These are phyloP conservation scores for Fulmarus glacialis DNA, from an alignment of 2,113 vertebrate genomes.

Conservation along the genomic window DNA sequence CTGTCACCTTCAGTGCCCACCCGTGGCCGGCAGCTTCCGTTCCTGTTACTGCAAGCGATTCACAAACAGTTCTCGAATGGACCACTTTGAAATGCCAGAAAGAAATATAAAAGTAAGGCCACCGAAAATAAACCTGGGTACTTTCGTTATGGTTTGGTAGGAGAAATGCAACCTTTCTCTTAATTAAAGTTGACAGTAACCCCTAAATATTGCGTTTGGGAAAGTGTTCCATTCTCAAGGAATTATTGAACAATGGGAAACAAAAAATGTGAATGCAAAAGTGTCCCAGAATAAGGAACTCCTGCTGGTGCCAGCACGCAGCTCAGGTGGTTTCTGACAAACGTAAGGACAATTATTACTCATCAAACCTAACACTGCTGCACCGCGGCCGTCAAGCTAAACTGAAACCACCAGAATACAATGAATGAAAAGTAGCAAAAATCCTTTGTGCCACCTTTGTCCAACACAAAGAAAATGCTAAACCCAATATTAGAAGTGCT, in stretches of 20 bases:
- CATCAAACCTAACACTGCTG: neutral
- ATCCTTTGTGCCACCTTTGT: neutral
- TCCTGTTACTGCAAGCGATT: neutral
- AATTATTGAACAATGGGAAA: neutral
- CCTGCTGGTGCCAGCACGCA: neutral
- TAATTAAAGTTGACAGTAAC: neutral
- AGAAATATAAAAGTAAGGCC: neutral
- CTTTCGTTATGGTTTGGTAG: neutral
- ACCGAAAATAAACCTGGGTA: neutral
- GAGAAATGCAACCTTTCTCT: neutral
- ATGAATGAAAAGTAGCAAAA: neutral
- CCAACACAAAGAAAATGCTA: neutral
- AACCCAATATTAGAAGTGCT: neutral
- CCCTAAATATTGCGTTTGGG: neutral
- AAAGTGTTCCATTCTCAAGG: neutral
- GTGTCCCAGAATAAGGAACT: neutral
- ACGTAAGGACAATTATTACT: neutral
- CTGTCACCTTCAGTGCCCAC: neutral
- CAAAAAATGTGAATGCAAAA: neutral
- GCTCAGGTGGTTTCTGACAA: neutral
- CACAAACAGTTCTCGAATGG: neutral
- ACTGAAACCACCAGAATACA: neutral
- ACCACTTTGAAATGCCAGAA: neutral
- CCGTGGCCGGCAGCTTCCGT: neutral
- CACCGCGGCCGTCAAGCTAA: neutral